Conservation (phyloP, 2,888 invertebrate species). For the Byasa hedistus region DNA sequence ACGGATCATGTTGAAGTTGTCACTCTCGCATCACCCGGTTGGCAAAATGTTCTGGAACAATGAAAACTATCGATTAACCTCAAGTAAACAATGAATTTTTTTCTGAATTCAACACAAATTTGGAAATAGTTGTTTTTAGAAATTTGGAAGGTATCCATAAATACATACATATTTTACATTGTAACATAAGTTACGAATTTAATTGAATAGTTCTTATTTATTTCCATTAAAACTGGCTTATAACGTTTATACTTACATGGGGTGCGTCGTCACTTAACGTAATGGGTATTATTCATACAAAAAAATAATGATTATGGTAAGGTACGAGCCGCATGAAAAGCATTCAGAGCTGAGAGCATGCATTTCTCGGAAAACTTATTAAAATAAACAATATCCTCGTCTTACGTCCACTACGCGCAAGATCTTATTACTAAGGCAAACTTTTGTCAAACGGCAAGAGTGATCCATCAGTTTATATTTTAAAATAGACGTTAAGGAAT, state of each 20-base stretch:
- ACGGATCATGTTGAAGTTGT: slow-evolving; percentile 72
- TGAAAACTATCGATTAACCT: slow-evolving; percentile 40
- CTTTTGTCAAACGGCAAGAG: slow-evolving; percentile 73
- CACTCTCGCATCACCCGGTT: slow-evolving; percentile 68
- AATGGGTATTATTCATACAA: background rate
- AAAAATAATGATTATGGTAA: background rate
- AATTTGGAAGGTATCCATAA: no score
- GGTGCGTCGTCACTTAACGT: no score
- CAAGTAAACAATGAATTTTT: background rate
- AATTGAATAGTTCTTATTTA: background rate
- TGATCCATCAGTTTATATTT: slow-evolving; percentile 36
- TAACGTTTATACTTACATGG: no score
- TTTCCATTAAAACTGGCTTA: no score
- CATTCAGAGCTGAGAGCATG: slow-evolving; percentile 43
- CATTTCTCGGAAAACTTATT: slow-evolving; percentile 71
- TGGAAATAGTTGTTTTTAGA: no score
- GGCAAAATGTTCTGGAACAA: slow-evolving; percentile 59
- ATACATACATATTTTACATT: no score
- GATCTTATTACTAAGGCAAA: slow-evolving; percentile 79
- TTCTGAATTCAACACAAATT: no score
- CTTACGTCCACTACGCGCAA: slow-evolving; percentile 76
- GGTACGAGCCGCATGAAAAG: background rate
- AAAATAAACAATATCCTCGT: slow-evolving; percentile 80
- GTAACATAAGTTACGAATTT: no score
- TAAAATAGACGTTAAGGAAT: slow-evolving; percentile 45